Evolutionary conservation across 2,113 vertebrate genomes (phyloP).

Genomic region (Marcusenius ussheri): DNA sequence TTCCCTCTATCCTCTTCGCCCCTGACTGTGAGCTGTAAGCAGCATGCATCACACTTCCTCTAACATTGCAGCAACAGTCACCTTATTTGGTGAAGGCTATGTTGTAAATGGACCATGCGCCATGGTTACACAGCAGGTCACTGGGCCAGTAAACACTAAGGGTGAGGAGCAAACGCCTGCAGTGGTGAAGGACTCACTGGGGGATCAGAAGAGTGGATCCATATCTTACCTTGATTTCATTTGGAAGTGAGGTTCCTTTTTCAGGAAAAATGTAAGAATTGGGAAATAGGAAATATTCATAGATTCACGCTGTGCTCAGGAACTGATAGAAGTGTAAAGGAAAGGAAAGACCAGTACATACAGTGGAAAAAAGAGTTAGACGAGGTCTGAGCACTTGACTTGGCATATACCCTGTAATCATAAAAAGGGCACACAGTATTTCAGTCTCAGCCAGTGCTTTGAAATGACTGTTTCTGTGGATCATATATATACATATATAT

Average conservation of each 20-base stretch:
- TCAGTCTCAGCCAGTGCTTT: not conserved
- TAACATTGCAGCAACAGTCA: not conserved
- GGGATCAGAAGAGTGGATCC: not conserved
- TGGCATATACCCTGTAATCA: not conserved
- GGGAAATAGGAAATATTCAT: not conserved
- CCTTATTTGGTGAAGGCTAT: not conserved
- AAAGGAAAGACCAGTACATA: conserved; percentile 3
- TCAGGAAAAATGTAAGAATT: not conserved
- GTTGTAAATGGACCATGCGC: not conserved
- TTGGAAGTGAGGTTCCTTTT: not conserved
- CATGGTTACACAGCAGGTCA: not conserved
- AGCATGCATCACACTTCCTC: not conserved
- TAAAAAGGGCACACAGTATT: not conserved
- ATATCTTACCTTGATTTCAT: not conserved
- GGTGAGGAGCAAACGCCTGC: not conserved
- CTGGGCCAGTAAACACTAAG: not conserved
- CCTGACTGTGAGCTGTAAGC: not conserved
- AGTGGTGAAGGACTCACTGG: not conserved
- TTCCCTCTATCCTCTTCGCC: conserved; percentile 21
- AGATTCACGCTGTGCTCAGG: not conserved
- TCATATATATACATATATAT: no score
- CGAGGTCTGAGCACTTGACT: conserved; percentile 42
- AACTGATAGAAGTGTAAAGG: conserved; percentile 35
- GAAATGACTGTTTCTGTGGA: not conserved
- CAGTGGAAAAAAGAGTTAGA: conserved; percentile 52